phyloP scores from a whole-genome alignment of 2,888 invertebrate genomes.

The Cheilosia urbana region DNA sequence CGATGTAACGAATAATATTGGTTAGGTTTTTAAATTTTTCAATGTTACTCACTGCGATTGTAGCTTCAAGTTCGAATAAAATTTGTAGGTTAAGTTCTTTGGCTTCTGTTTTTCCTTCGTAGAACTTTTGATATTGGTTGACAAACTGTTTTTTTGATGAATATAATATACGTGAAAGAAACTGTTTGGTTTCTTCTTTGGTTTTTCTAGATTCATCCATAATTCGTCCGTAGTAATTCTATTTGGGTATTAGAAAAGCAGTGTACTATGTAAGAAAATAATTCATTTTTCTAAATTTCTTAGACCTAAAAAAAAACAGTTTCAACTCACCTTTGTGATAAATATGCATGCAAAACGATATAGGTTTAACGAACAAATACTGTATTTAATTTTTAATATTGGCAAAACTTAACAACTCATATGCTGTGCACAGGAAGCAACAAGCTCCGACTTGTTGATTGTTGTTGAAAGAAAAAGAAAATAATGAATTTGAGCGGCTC shows the following conservation, averaged over 20 bases:
- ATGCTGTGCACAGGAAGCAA: no score
- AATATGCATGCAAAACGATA: no score
- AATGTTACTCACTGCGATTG: slow-evolving; percentile 5
- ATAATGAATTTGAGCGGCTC: no score
- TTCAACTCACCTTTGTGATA: no score
- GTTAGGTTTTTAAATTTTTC: slow-evolving; percentile 1
- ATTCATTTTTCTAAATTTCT: no score
- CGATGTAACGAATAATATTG: neutral
- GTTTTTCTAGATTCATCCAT: neutral
- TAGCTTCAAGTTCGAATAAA: slow-evolving; percentile 25
- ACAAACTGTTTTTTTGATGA: neutral
- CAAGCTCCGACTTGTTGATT: no score
- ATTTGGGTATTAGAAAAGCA: neutral
- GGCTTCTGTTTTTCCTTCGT: neutral
- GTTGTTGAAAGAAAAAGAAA: no score
- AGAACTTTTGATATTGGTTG: neutral
- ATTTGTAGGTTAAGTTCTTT: neutral
- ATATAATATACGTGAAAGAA: neutral
- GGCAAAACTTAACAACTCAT: no score
- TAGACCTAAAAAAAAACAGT: no score
- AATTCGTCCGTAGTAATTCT: neutral
- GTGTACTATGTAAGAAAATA: neutral
- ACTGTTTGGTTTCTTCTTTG: neutral
- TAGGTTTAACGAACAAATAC: no score
- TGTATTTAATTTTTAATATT: no score